phyloP scores from a whole-genome alignment of 2,888 invertebrate genomes.

The Allolobophora icterica region DNA sequence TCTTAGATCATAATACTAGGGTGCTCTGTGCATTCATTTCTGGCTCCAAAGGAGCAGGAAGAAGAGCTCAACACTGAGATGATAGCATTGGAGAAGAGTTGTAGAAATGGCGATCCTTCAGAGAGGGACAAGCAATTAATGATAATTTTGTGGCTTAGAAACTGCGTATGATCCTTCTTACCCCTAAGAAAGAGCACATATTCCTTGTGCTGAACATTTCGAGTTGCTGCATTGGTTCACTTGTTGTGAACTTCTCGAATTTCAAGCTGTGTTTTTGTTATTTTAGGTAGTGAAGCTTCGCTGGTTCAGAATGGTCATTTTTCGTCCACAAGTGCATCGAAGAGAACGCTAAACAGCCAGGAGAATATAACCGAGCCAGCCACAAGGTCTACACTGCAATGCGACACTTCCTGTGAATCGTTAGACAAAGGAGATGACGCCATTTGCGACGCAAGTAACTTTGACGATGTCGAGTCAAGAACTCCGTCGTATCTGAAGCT shows the following conservation, averaged over 20 bases:
- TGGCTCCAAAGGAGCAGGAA: no score
- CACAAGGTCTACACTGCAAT: not conserved
- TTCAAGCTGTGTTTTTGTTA: not conserved
- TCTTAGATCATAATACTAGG: not conserved
- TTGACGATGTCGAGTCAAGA: not conserved
- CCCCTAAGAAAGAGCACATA: not conserved
- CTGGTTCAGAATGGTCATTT: not conserved
- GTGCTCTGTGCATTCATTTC: no score
- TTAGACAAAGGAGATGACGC: not conserved
- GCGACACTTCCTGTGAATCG: not conserved
- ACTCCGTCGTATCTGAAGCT: constrained; percentile 31
- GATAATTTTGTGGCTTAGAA: no score
- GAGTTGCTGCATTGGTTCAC: no score
- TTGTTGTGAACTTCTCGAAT: not conserved
- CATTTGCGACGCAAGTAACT: not conserved
- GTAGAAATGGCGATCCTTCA: no score
- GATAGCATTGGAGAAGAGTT: no score
- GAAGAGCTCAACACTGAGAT: no score
- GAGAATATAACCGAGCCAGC: not conserved
- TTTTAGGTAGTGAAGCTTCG: constrained; percentile 21
- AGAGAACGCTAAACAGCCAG: not conserved
- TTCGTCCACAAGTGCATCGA: not conserved
- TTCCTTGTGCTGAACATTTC: no score
- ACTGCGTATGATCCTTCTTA: not conserved
- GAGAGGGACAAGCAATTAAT: no score